phyloP scores from a whole-genome alignment of 2,113 vertebrate species.

The Penelope pileata region DNA sequence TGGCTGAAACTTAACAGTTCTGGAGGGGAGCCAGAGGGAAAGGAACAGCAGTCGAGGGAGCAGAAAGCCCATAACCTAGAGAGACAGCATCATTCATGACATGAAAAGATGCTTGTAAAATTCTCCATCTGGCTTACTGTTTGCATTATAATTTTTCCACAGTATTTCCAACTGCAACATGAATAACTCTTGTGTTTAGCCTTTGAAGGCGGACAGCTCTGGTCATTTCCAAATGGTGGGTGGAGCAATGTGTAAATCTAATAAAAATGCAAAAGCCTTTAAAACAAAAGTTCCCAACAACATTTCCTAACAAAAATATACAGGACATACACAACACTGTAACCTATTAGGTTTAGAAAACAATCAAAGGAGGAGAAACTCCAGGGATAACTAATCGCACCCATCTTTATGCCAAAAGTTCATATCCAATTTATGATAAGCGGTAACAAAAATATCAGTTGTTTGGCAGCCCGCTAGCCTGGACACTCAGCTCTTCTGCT shows the following conservation, averaged over 20 bases:
- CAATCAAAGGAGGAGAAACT: background rate
- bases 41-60: conserved; percentile 47
- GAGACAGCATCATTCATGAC: conserved; percentile 36
- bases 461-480: background rate
- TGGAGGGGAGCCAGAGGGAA: conserved; percentile 57
- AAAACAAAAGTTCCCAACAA: background rate
- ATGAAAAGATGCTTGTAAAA: conserved; percentile 52
- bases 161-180: conserved; percentile 27
- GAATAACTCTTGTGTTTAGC: conserved; percentile 31
- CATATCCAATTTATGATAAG: background rate
- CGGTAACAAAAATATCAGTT: background rate
- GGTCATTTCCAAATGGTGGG: conserved; percentile 2
- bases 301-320: conserved; percentile 27
- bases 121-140: conserved; percentile 55
- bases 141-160: conserved; percentile 36
- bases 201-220: conserved; percentile 33
- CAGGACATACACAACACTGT: background rate
- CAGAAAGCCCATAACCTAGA: background rate
- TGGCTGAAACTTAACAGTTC: conserved; percentile 56
- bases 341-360: conserved; percentile 8
- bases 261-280: conserved; percentile 18
- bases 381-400: background rate
- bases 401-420: background rate
- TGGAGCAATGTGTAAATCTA: background rate
- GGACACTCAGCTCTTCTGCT: background rate